Evolutionary conservation across 2,113 vertebrate species (phyloP).

Genomic region (Aspidoscelis tigris): DNA sequence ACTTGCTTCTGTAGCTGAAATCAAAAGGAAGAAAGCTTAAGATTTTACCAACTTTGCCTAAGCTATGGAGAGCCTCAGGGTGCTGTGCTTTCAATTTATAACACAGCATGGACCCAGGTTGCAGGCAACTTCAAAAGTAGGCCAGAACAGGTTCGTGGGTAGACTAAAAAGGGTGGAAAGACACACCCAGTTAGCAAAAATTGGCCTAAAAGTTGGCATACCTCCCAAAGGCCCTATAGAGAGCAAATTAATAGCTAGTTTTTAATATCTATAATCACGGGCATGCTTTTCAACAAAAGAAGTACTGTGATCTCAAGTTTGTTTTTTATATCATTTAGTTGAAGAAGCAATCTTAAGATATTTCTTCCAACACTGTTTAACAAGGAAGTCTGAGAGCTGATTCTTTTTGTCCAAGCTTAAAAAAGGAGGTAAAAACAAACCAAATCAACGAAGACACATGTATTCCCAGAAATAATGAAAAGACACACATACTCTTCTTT

Average conservation of each 20-base stretch:
- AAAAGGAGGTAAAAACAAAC: not conserved
- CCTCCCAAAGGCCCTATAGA: slow-evolving; percentile 21
- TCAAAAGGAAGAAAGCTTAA: slow-evolving; percentile 42
- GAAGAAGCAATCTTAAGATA: slow-evolving; percentile 9
- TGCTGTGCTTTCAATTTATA: slow-evolving; percentile 38
- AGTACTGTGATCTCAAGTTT: slow-evolving; percentile 24
- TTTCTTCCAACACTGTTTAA: not conserved
- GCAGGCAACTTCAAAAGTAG: slow-evolving; percentile 44
- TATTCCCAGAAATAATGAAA: slow-evolving; percentile 5
- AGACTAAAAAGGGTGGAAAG: slow-evolving; percentile 30
- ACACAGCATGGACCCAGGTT: slow-evolving; percentile 11
- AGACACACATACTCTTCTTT: not conserved
- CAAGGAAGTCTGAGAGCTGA: not conserved
- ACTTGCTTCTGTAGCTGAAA: slow-evolving; percentile 17
- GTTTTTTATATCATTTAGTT: rapidly evolving
- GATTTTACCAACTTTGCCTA: not conserved
- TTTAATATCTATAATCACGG: slow-evolving; percentile 39
- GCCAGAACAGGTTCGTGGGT: slow-evolving; percentile 39
- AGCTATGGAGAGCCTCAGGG: slow-evolving; percentile 23
- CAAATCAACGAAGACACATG: not conserved
- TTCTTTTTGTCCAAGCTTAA: not conserved
- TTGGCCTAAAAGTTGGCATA: slow-evolving; percentile 35
- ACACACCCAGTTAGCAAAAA: slow-evolving; percentile 25
- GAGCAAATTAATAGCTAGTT: slow-evolving; percentile 50
- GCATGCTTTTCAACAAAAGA: slow-evolving; percentile 29